Evolutionary conservation across 1,140 invertebrate genomes (phyloP).

Genomic region (Drosophila asahinai): DNA sequence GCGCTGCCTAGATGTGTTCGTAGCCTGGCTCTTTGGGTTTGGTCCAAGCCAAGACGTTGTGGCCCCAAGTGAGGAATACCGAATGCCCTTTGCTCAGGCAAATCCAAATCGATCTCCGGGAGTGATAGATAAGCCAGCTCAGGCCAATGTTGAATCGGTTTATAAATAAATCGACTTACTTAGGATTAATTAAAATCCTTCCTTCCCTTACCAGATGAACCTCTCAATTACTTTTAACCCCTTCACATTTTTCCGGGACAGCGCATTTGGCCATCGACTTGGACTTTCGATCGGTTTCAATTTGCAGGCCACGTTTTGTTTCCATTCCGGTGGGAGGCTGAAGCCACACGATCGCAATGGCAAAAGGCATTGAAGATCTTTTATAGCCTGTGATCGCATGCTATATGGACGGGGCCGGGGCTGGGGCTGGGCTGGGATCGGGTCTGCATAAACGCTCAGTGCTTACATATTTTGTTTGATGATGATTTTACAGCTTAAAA

Average conservation of each 20-base stretch:
- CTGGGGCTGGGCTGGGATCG: conserved; percentile 32
- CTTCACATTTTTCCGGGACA: conserved; percentile 1
- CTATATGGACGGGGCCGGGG: conserved; percentile 22
- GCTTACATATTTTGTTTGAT: conserved; percentile 83
- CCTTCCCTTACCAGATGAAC: background rate
- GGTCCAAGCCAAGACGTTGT: conserved; percentile 15
- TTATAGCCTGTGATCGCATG: conserved; percentile 65
- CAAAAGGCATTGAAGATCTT: conserved; percentile 65
- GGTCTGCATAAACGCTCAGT: conserved; percentile 56
- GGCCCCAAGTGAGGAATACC: conserved; percentile 18
- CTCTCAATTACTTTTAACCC: background rate
- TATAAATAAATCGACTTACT: background rate
- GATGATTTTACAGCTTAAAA: conserved; percentile 85
- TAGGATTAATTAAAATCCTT: background rate
- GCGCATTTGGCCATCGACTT: conserved; percentile 61
- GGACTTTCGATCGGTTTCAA: conserved; percentile 32
- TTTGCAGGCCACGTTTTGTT: conserved; percentile 63
- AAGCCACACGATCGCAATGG: conserved; percentile 65
- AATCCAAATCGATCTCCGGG: background rate
- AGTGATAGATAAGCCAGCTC: background rate
- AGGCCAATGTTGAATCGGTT: no score
- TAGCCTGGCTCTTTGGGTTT: conserved; percentile 51
- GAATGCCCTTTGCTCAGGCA: conserved; percentile 32
- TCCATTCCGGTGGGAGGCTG: conserved; percentile 44
- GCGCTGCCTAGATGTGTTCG: conserved; percentile 53